These are phyloP conservation scores for Oreochromis niloticus DNA, from an alignment of 2,113 vertebrate genomes.

Conservation along the genomic window DNA sequence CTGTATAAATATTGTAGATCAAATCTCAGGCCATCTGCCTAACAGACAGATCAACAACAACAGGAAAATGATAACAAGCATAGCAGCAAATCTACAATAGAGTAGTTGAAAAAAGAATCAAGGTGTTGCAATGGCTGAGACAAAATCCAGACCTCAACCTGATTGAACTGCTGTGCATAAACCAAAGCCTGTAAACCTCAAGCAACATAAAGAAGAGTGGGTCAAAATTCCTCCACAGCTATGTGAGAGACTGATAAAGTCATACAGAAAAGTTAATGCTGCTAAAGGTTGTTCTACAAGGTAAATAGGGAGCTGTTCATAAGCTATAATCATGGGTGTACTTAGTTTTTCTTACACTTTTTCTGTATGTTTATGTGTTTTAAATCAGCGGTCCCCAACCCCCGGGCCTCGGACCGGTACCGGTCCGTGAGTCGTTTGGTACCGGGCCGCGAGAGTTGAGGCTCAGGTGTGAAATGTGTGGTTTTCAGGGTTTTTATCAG, in stretches of 20 bases:
- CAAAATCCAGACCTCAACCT: neutral
- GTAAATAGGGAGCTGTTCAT: neutral
- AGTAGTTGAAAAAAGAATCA: neutral
- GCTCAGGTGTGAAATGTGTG: too few species aligned
- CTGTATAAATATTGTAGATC: neutral
- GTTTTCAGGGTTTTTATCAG: too few species aligned
- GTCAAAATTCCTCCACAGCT: neutral
- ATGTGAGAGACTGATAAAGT: neutral
- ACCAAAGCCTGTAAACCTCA: neutral
- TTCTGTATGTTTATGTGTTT: neutral
- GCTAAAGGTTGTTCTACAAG: neutral
- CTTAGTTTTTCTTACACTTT: rapidly evolving
- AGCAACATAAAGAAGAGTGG: neutral
- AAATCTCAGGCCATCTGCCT: neutral
- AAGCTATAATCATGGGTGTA: neutral
- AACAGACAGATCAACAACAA: neutral
- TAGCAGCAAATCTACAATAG: neutral
- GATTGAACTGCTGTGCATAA: neutral
- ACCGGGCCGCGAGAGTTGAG: too few species aligned
- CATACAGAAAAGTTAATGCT: neutral
- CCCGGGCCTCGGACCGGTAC: too few species aligned
- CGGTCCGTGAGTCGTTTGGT: too few species aligned
- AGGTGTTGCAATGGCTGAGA: neutral
- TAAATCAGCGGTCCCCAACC: too few species aligned
- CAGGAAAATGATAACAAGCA: neutral